Evolutionary conservation across 2,113 vertebrate species (phyloP), one percentile per base, ranked within the genome.

Genomic region (Dicentrarchus labrax): DNA sequence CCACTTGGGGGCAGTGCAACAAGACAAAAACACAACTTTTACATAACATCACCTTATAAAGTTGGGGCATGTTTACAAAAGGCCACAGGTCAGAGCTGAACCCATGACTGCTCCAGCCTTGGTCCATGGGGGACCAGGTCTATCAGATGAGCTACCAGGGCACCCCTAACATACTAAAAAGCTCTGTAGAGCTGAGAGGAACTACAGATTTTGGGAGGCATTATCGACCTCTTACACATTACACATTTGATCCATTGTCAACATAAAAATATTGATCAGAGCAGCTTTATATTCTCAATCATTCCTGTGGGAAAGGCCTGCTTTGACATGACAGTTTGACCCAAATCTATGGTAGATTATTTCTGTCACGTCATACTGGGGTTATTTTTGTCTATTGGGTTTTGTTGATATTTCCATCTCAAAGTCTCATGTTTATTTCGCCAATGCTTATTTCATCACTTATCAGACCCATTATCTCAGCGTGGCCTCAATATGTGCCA

Each of bases 381-480:
- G 24, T 76, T 84, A 67, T 45, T 74, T 68, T 41, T 24, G 21
- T 57, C 43, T n/a, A 66, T 60, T 76, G 17, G 38, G 50, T 65
- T 67, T 41, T 78, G 39, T 74, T 82, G 79, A 82, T 56, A 69
- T 54, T 36, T 66, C 74, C 19, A 4, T 56, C 21, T 53, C 41
- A 45, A 59, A 22, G 22, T 76, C 75, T 78, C 43, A 5, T 61
- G 13, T 30, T 62, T 47, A 47, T 81, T 85, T 75, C 75, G 17
- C 54, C 71, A 76, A 53, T 22, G 19, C 11, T 5, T 24, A 80
- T 91, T 92, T 90, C 84, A 48, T 70, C 88, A 86, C 78, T 30
- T 38, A 39, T 22, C 41, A 7, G 36, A 39, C 82, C 30, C 30
- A 30, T 87, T 86, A 85, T 84, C 79, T 73, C 21, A 22, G 62